These are phyloP conservation scores for Rhamnusium bicolor DNA, from an alignment of 2,888 invertebrate species.

Conservation along the genomic window DNA sequence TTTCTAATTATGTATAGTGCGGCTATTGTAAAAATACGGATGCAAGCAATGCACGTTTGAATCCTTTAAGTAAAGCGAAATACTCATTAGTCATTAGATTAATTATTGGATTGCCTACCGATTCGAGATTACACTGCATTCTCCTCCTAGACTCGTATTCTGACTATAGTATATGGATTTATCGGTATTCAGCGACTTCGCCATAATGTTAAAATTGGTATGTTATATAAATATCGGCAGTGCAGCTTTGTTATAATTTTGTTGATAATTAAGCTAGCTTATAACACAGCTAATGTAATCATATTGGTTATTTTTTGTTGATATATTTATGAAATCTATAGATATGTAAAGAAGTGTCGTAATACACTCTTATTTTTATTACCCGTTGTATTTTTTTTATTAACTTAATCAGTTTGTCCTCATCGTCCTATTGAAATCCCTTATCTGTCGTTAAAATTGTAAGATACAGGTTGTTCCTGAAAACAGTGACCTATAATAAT, in stretches of 20 bases:
- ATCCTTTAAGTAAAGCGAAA: too few species aligned
- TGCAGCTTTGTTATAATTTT: constrained; percentile 48
- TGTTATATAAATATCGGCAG: constrained; percentile 1
- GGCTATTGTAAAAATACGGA: too few species aligned
- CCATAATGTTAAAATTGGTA: background rate
- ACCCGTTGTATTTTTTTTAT: constrained; percentile 28
- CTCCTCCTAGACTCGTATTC: too few species aligned
- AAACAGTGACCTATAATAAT: too few species aligned
- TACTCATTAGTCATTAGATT: too few species aligned
- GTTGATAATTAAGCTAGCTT: constrained; percentile 44
- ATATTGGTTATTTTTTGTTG: constrained; percentile 50
- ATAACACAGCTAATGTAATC: constrained; percentile 40
- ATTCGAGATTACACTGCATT: too few species aligned
- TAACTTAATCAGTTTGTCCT: background rate
- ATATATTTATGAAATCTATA: constrained; percentile 54
- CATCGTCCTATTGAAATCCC: background rate
- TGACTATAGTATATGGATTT: background rate
- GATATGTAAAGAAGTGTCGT: constrained; percentile 55
- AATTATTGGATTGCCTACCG: too few species aligned
- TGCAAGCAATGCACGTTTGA: too few species aligned
- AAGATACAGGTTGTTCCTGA: too few species aligned
- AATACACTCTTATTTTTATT: constrained; percentile 61
- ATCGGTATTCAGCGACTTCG: background rate
- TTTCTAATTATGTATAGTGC: too few species aligned
- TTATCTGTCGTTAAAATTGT: too few species aligned